Percentiles rank a stretch among this genome's conserved stretches.
Conservation (phyloP, 2,888 invertebrate species). For the Pilophorus perplexus region DNA sequence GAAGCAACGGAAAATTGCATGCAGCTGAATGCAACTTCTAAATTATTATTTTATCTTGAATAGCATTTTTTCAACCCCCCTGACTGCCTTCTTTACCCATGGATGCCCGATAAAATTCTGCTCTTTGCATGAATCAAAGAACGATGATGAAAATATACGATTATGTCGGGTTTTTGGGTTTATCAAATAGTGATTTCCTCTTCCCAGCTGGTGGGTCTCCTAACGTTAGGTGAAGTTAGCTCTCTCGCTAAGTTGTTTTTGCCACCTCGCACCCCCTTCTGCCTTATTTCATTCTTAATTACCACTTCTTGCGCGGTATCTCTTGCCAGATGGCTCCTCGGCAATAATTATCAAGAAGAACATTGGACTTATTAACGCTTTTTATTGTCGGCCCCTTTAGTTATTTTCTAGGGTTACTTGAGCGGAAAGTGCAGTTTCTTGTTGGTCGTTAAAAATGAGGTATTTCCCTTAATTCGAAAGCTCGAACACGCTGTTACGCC, state of each 20-base stretch:
- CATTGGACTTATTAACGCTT: slow-evolving; percentile 17
- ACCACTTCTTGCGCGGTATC: slow-evolving; percentile 26
- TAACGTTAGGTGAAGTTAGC: slow-evolving; percentile 13
- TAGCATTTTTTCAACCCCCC: no score
- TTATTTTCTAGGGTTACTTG: background rate
- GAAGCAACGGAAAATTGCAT: no score
- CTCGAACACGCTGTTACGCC: no score
- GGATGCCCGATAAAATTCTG: no score
- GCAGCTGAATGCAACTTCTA: no score
- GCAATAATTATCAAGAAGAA: slow-evolving; percentile 32
- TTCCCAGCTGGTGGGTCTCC: slow-evolving; percentile 5
- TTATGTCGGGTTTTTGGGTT: slow-evolving; percentile 19
- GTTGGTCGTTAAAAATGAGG: no score
- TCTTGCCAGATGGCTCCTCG: slow-evolving; percentile 23
- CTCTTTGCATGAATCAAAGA: no score
- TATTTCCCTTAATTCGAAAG: no score
- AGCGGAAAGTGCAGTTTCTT: background rate
- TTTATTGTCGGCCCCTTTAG: slow-evolving; percentile 16
- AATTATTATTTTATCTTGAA: no score
- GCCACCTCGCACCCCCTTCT: slow-evolving; percentile 19
- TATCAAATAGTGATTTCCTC: slow-evolving; percentile 19
- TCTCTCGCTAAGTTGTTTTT: slow-evolving; percentile 17
- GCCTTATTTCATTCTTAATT: slow-evolving; percentile 34
- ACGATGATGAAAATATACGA: no score
- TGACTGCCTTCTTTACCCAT: no score